These are phyloP conservation scores for Chrysogorgia sp. DNA, from an alignment of 92 coral and sea anemone species.

Conservation along the genomic window DNA sequence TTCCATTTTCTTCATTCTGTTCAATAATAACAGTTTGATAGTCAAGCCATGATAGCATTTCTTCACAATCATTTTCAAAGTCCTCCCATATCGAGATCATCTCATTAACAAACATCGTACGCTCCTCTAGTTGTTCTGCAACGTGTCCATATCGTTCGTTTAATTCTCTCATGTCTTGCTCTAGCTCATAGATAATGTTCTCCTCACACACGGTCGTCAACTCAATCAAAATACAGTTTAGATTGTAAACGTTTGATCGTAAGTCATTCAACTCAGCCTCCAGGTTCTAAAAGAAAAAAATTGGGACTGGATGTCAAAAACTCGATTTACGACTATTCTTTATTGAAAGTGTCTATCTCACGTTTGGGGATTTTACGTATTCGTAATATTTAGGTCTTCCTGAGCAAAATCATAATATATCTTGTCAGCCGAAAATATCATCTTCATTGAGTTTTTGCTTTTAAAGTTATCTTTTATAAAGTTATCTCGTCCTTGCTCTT, in stretches of 20 bases:
- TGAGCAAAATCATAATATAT: too few relatives aligned
- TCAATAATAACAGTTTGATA: slow-evolving; percentile 69
- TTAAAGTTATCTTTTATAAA: too few relatives aligned
- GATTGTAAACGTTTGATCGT: slow-evolving; percentile 16
- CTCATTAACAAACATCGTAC: slow-evolving; percentile 62
- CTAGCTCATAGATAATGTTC: slow-evolving; percentile 51
- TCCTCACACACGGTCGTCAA: slow-evolving; percentile 33
- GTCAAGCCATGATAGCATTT: slow-evolving; percentile 80
- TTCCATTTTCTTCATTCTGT: slow-evolving; percentile 14
- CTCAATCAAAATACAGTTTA: slow-evolving; percentile 24
- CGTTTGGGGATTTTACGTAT: too few relatives aligned
- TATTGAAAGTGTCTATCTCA: too few relatives aligned
- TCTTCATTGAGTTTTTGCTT: too few relatives aligned
- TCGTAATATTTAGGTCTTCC: too few relatives aligned
- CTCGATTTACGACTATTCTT: too few relatives aligned
- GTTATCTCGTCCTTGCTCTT: too few relatives aligned
- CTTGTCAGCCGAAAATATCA: too few relatives aligned
- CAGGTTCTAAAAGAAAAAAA: slow-evolving; percentile 12
- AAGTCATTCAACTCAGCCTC: slow-evolving; percentile 31
- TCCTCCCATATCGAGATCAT: slow-evolving; percentile 66
- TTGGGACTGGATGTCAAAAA: too few relatives aligned
- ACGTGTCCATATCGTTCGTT: slow-evolving; percentile 67
- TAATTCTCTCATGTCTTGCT: slow-evolving; percentile 63
- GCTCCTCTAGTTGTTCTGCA: slow-evolving; percentile 58
- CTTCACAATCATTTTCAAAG: slow-evolving; percentile 81